Base-by-base conservation (phyloP, 2,113 vertebrate species). In the Ctenodactylus gundi region DNA sequence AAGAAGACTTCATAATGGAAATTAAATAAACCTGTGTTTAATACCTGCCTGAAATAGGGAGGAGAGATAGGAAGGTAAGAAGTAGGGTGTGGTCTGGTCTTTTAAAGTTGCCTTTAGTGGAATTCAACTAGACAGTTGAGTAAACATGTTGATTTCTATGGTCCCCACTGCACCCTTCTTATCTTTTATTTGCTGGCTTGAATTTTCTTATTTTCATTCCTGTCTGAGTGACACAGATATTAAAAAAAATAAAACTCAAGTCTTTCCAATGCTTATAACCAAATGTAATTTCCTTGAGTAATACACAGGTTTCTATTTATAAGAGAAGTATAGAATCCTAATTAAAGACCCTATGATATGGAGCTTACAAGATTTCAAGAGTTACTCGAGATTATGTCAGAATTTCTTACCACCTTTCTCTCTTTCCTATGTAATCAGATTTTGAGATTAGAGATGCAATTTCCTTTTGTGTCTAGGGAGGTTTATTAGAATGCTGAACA, bases 361-460 rank as follows among this genome's bases (percentile, higher is more conserved):
- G 51, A 89, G 65, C 73, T 93, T 53, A 70, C 90, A 73, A 44
- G 13, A 9, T 93, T 80, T 87, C 67, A 93, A 91, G 76, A 95
- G 53, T 80, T 87, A 60, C 51, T 51, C 27, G 58, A 88, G 81
- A 89, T 72, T 73, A 65, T 70, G 51, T 81, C 84, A 39, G 2
- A 36, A 39, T 93, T 96, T 68, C 90, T 85, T 57, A 17, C 41
- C 44, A 51, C 49, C 3, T n/a, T n/a, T n/a, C 29, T 0, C 65
- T 49, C 49, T 81, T 94, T 85, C 80, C 34, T 88, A 77, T 96
- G 94, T 96, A 96, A 96, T 96, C 94, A 96, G 96, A 97, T 97
- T 95, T 92, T 68, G 92, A 96, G 97, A 97, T 97, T 97, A 97
- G 65, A 93, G 95, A 93, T 93, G 76, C 81, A 97, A 95, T 97